phyloP scores from a whole-genome alignment of 2,113 vertebrate genomes.

The Thunnus thynnus region DNA sequence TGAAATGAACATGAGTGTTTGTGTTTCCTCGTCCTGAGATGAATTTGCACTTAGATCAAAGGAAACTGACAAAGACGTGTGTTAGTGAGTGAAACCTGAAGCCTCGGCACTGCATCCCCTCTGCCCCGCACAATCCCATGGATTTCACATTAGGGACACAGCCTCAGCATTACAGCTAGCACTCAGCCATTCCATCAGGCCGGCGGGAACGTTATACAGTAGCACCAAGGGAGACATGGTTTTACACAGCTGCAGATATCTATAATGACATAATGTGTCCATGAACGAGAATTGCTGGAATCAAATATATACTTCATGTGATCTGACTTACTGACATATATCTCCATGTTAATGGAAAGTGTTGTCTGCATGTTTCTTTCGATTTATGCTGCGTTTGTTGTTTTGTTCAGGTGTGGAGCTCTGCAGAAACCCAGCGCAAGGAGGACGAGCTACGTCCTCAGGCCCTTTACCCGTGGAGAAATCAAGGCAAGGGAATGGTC shows the following conservation, averaged over 20 bases:
- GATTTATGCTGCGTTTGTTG: neutral
- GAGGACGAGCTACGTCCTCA: constrained; percentile 16
- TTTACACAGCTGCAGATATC: constrained; percentile 71
- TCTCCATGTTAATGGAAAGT: neutral
- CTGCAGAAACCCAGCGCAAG: constrained; percentile 38
- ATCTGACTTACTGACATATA: constrained; percentile 13
- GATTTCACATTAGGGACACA: constrained; percentile 68
- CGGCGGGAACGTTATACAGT: constrained; percentile 35
- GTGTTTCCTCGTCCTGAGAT: constrained; percentile 63
- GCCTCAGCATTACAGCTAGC: constrained; percentile 15
- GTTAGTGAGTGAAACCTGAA: constrained; percentile 72
- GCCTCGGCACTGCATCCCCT: constrained; percentile 28
- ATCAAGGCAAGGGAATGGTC: constrained; percentile 39
- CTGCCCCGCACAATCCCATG: constrained; percentile 44
- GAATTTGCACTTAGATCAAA: constrained; percentile 72
- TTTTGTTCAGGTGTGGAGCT: constrained; percentile 71
- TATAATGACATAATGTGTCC: constrained; percentile 58
- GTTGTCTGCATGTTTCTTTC: neutral
- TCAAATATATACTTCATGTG: constrained; percentile 22
- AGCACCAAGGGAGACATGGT: constrained; percentile 37
- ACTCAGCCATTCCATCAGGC: constrained; percentile 45
- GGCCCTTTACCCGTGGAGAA: constrained; percentile 83
- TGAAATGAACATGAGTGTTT: constrained; percentile 62
- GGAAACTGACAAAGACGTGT: constrained; percentile 49
- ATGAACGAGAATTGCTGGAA: constrained; percentile 17